Evolutionary conservation across 2,113 vertebrate genomes (phyloP).

Genomic region (Bombycilla garrulus): DNA sequence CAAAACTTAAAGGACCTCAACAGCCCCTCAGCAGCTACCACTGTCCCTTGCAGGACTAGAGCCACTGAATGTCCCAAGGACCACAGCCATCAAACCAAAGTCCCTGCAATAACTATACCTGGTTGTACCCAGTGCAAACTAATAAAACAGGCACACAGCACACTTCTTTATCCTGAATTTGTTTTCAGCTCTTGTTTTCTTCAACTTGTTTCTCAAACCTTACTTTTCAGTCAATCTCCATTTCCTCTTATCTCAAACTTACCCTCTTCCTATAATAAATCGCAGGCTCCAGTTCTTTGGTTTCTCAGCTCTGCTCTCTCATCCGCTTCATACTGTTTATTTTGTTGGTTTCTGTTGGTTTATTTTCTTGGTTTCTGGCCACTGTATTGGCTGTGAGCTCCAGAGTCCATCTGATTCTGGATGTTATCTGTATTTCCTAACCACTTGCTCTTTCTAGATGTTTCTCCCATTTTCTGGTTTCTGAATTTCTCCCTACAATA

Average conservation of each 20-base stretch:
- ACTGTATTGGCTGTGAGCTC: neutral
- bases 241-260: neutral
- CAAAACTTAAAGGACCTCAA: neutral
- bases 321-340: accelerated
- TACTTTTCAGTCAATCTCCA: neutral
- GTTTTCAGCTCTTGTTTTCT: neutral
- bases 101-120: neutral
- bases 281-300: neutral
- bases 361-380: neutral
- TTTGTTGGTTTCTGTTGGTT: neutral
- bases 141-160: neutral
- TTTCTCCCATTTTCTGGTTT: neutral
- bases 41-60: neutral
- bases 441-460: neutral
- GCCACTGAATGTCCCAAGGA: accelerated
- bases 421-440: neutral
- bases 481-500: neutral
- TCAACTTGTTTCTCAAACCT: neutral
- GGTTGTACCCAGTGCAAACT: no score
- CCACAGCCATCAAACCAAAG: neutral
- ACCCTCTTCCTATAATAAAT: neutral
- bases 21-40: neutral
- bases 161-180: neutral
- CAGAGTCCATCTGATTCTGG: accelerated
- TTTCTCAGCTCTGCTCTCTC: neutral